A percentile compares a stretch with the other conserved stretches of the same genome.
Conservation (phyloP, 2,888 invertebrate genomes). For the Diplolepis rosae region DNA sequence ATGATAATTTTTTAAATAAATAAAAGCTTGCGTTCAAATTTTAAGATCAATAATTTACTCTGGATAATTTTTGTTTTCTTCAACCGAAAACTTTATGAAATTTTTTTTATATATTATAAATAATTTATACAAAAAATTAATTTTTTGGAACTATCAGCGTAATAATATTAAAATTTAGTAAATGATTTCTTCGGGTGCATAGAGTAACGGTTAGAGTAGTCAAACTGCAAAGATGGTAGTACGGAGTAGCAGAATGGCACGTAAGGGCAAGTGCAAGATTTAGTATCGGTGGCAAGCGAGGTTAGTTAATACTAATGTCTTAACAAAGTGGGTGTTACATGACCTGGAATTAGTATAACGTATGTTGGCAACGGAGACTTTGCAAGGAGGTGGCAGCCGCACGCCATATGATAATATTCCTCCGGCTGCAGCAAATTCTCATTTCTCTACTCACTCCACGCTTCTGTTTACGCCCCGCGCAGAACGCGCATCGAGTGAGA, state of each 20-base stretch:
- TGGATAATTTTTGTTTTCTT: too few species aligned
- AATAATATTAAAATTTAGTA: too few species aligned
- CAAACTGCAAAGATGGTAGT: conserved; percentile 36
- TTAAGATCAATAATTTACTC: too few species aligned
- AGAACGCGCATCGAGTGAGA: conserved; percentile 50
- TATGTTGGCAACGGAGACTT: conserved; percentile 44
- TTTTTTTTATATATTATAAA: too few species aligned
- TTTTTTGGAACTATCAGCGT: too few species aligned
- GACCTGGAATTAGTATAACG: conserved; percentile 63
- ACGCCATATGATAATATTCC: conserved; percentile 33
- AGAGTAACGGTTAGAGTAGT: not conserved
- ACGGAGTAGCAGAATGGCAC: conserved; percentile 35
- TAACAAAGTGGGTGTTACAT: conserved; percentile 59
- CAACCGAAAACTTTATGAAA: too few species aligned
- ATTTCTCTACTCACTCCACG: conserved; percentile 21
- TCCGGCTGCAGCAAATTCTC: conserved; percentile 34
- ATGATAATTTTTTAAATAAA: too few species aligned
- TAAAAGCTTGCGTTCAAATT: too few species aligned
- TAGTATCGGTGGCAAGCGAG: conserved; percentile 52
- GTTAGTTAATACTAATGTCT: conserved; percentile 64
- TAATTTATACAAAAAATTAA: too few species aligned
- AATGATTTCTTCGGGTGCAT: too few species aligned
- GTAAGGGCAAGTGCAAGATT: conserved; percentile 53
- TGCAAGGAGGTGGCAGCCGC: conserved; percentile 31
- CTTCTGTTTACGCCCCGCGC: not conserved